Percentiles rank a stretch among this genome's conserved stretches.
Evolutionary conservation across 1,140 invertebrate species (phyloP).

Genomic region (Drosophila sturtevanti): DNA sequence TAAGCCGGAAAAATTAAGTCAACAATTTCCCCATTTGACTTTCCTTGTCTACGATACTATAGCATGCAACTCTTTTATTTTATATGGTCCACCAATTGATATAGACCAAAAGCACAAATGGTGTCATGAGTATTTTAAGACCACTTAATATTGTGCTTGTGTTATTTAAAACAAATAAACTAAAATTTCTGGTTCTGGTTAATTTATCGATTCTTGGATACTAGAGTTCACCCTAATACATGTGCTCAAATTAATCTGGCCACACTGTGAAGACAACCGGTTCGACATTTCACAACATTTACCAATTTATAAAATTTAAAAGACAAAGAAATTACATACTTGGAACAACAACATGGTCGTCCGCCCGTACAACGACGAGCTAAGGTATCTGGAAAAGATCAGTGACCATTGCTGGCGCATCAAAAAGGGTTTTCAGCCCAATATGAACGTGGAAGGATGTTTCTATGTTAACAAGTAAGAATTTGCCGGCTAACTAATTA

Average conservation of each 20-base stretch:
- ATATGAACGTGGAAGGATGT: constrained; percentile 99
- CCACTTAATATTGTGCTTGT: not conserved
- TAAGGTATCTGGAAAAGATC: constrained; percentile 96
- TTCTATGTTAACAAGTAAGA: constrained; percentile 93
- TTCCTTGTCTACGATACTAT: constrained; percentile 35
- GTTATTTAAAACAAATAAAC: not conserved
- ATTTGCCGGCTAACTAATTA: not conserved
- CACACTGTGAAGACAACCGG: not conserved
- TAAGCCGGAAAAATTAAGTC: constrained; percentile 11
- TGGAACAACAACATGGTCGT: constrained; percentile 90
- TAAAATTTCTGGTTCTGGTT: not conserved
- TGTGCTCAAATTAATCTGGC: not conserved
- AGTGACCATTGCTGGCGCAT: constrained; percentile 94
- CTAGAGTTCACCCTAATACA: not conserved
- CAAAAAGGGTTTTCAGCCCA: constrained; percentile 99
- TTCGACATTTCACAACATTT: not conserved
- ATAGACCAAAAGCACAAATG: constrained; percentile 25
- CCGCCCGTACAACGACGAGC: constrained; percentile 96
- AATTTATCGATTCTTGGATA: not conserved
- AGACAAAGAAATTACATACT: not conserved
- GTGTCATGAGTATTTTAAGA: constrained; percentile 33
- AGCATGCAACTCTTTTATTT: constrained; percentile 5
- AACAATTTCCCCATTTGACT: constrained; percentile 32
- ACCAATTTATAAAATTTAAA: not conserved
- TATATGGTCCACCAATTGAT: constrained; percentile 34